phyloP scores from a whole-genome alignment of 2,888 invertebrate species.

The Tipula helvola region DNA sequence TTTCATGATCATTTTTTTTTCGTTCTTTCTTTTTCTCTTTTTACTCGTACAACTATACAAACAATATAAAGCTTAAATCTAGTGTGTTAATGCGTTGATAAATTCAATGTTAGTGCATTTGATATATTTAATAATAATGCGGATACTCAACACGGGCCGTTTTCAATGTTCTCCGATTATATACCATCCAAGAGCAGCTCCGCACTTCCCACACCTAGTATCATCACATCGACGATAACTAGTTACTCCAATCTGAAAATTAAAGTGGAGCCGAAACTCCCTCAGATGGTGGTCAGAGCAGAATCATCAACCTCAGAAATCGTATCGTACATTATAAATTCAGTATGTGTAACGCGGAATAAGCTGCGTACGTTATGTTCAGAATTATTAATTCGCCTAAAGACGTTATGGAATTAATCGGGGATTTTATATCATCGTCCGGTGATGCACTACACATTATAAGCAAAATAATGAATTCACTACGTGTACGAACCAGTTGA shows the following conservation, averaged over 20 bases:
- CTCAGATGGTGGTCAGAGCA: neutral
- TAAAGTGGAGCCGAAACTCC: neutral
- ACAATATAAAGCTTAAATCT: too few species aligned
- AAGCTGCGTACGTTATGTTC: slow-evolving; percentile 29
- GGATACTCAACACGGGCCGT: too few species aligned
- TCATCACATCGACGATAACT: neutral
- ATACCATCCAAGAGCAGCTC: neutral
- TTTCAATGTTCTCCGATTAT: neutral
- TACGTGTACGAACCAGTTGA: too few species aligned
- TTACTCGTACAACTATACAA: too few species aligned
- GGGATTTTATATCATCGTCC: slow-evolving; percentile 33
- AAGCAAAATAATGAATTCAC: slow-evolving; percentile 36
- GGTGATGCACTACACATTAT: slow-evolving; percentile 35
- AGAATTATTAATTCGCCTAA: slow-evolving; percentile 33
- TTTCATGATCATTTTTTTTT: too few species aligned
- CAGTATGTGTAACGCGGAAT: slow-evolving; percentile 32
- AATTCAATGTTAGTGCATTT: too few species aligned
- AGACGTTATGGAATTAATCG: slow-evolving; percentile 32
- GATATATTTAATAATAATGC: too few species aligned
- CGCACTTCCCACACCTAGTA: neutral
- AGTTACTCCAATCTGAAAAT: neutral
- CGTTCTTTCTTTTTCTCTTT: too few species aligned
- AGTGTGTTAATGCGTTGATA: too few species aligned
- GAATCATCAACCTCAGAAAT: slow-evolving; percentile 23
- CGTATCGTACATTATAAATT: slow-evolving; percentile 30